A percentile compares a stretch with the other conserved stretches of the same genome.
These are phyloP conservation scores for Hoplodrina blanda DNA, from an alignment of 2,888 invertebrate genomes.

Conservation along the genomic window DNA sequence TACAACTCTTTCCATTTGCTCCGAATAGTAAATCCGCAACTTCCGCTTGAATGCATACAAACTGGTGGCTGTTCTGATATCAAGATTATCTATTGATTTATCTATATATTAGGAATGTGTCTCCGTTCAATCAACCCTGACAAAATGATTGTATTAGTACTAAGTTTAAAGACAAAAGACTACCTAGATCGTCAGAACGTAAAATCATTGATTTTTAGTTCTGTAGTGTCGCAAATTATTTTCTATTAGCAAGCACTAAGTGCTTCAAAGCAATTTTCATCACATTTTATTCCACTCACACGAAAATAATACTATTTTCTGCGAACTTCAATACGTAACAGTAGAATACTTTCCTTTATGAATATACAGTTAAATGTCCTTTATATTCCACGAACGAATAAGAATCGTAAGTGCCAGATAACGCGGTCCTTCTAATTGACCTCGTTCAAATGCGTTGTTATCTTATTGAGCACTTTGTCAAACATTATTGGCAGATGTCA, in stretches of 20 bases:
- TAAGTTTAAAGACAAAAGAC: not conserved
- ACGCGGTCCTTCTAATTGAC: slow-evolving; percentile 16
- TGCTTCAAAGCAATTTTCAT: not conserved
- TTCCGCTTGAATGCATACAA: no score
- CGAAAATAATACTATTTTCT: not conserved
- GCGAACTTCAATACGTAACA: not conserved
- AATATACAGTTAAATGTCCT: slow-evolving; percentile 8
- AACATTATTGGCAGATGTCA: slow-evolving; percentile 34
- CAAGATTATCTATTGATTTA: no score
- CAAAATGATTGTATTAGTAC: no score
- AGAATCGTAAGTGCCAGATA: not conserved
- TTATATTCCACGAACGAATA: slow-evolving; percentile 6
- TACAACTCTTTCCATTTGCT: no score
- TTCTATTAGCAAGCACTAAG: not conserved
- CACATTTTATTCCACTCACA: not conserved
- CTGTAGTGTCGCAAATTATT: not conserved
- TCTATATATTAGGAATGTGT: no score
- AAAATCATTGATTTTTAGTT: not conserved
- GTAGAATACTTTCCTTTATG: not conserved
- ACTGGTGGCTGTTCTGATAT: no score
- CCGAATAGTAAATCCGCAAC: no score
- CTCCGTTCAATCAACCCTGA: no score
- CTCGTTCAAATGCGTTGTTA: slow-evolving; percentile 16
- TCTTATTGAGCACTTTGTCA: slow-evolving; percentile 20
- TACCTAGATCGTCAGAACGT: no score